These are phyloP conservation scores for Rugalucina vietnamica DNA, from an alignment of 2,888 invertebrate species.

Conservation along the genomic window DNA sequence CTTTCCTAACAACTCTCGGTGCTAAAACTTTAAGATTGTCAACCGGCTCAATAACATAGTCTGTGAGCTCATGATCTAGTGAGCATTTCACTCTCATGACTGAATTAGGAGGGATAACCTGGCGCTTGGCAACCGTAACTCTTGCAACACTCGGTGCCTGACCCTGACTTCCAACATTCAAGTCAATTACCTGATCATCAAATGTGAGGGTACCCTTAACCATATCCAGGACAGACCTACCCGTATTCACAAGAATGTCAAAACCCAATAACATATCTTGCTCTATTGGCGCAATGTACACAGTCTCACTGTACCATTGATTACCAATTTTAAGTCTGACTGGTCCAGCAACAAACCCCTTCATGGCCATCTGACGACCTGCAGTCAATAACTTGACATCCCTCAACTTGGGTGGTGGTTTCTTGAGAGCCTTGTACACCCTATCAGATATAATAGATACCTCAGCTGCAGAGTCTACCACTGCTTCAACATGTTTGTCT, in stretches of 20 bases:
- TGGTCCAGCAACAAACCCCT: no score
- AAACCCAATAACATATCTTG: constrained; percentile 45
- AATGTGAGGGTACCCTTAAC: background rate
- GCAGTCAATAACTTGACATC: no score
- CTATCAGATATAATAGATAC: no score
- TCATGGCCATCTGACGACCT: no score
- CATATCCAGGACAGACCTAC: constrained; percentile 1
- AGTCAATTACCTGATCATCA: background rate
- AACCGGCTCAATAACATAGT: no score
- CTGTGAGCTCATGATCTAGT: background rate
- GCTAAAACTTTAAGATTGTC: no score
- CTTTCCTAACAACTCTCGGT: no score
- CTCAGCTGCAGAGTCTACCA: no score
- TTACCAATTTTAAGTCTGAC: constrained; percentile 17
- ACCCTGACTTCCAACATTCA: background rate
- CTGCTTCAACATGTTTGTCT: no score
- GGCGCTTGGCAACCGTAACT: background rate
- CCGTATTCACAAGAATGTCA: constrained; percentile 16
- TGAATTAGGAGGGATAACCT: constrained; percentile 42
- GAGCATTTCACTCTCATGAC: constrained; percentile 13
- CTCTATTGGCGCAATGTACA: constrained; percentile 43
- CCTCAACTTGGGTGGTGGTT: no score
- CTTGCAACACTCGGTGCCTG: constrained; percentile 19
- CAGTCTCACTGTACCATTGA: constrained; percentile 6
- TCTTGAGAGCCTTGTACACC: no score